Conservation (phyloP, 2,113 vertebrate species). For the Protobothrops mucrosquamatus region DNA sequence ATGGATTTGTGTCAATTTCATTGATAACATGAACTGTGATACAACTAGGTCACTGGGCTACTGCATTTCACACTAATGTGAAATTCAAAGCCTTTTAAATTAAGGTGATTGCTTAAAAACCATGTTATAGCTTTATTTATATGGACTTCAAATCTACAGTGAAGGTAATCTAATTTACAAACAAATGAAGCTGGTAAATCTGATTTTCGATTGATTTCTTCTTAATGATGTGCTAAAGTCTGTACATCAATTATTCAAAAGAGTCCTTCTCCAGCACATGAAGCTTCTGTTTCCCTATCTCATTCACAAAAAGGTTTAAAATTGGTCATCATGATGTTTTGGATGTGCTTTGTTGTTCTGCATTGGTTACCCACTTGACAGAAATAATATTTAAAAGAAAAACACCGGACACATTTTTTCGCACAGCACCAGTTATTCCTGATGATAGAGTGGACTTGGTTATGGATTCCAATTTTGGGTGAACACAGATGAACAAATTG, state of each 20-base stretch:
- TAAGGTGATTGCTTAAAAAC: neutral
- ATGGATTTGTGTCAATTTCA: slow-evolving; percentile 9
- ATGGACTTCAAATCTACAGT: neutral
- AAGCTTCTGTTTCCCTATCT: neutral
- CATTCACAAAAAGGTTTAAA: neutral
- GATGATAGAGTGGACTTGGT: neutral
- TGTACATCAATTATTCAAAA: neutral
- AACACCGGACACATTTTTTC: neutral
- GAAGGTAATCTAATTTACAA: neutral
- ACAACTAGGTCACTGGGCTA: neutral
- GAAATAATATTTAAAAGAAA: neutral
- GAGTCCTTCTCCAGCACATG: neutral
- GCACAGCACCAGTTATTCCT: neutral
- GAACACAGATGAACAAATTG: neutral
- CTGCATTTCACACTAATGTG: neutral
- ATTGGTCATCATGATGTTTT: neutral
- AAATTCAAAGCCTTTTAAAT: neutral
- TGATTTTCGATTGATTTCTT: neutral
- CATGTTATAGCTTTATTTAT: neutral
- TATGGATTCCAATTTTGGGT: neutral
- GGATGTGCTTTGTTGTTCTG: neutral
- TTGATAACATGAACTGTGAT: slow-evolving; percentile 7
- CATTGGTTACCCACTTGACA: neutral
- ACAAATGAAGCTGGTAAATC: neutral
- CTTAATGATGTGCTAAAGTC: neutral